phyloP scores from a whole-genome alignment of 2,113 vertebrate genomes.

The Taxidea taxus region DNA sequence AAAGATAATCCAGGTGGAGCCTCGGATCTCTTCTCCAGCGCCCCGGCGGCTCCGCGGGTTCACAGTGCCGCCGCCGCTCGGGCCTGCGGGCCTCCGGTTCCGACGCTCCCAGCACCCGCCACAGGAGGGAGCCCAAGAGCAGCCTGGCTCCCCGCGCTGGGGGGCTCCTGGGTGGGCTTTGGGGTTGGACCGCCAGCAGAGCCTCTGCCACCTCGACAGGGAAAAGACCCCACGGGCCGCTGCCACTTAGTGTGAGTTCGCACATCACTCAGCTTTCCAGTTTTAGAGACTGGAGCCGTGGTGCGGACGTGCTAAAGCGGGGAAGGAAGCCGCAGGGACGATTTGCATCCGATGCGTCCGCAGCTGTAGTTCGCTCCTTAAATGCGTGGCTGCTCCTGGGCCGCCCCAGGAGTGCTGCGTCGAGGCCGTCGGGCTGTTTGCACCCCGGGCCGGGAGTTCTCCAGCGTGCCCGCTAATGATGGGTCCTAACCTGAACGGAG shows the following conservation, averaged over 20 bases:
- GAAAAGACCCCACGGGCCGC: neutral
- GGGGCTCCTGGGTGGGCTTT: neutral
- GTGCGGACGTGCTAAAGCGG: neutral
- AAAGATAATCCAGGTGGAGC: slow-evolving; percentile 23
- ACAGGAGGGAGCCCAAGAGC: slow-evolving; percentile 74
- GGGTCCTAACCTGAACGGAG: slow-evolving; percentile 58
- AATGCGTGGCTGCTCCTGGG: neutral
- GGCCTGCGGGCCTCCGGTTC: neutral
- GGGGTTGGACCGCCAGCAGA: neutral
- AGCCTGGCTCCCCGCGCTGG: neutral
- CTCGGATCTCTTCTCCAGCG: fast-evolving
- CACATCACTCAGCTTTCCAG: neutral
- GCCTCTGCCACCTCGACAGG: fast-evolving
- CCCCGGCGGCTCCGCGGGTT: neutral
- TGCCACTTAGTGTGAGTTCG: fast-evolving
- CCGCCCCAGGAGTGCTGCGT: neutral
- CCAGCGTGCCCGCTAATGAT: slow-evolving; percentile 37
- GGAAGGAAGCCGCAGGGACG: neutral
- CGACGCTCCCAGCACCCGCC: neutral
- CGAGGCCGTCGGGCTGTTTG: neutral
- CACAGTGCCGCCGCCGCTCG: fast-evolving
- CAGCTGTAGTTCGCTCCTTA: neutral
- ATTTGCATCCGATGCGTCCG: neutral
- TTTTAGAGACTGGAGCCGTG: neutral
- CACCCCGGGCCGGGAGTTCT: neutral